These are phyloP conservation scores for Tribolium castaneum DNA, from an alignment of 1,140 invertebrate genomes.

Conservation along the genomic window DNA sequence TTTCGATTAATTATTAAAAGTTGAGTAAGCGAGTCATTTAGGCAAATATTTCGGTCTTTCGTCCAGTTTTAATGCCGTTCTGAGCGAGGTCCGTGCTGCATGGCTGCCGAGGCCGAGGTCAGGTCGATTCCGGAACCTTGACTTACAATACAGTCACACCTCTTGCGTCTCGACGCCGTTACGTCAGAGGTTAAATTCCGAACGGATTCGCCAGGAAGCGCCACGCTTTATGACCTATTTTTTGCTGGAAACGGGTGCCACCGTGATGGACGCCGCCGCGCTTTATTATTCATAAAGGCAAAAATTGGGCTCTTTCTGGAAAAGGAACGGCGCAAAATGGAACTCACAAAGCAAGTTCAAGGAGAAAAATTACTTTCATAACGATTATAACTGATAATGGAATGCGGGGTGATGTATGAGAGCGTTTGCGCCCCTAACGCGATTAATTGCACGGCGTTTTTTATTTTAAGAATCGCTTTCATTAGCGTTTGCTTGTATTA, in stretches of 20 bases:
- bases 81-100: constrained; percentile 19
- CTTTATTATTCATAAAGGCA: constrained; percentile 20
- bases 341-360: neutral
- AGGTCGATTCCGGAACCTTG: constrained; percentile 27
- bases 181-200: constrained; percentile 18
- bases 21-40: no score
- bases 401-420: neutral
- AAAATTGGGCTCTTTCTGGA: neutral
- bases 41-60: neutral
- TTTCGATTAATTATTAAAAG: constrained; percentile 10
- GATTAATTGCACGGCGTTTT: neutral
- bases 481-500: neutral
- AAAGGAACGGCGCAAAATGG: neutral
- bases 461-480: neutral
- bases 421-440: neutral
- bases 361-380: neutral
- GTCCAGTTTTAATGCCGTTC: no score
- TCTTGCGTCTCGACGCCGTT: constrained; percentile 25
- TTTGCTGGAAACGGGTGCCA: neutral
- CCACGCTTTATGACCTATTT: constrained; percentile 14
- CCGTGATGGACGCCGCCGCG: neutral
- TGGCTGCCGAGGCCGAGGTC: constrained; percentile 22
- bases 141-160: constrained; percentile 23
- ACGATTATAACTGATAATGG: neutral
- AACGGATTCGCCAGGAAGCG: constrained; percentile 10